Evolutionary conservation across 1,140 invertebrate genomes (phyloP).

Genomic region (Pseudomyrmex pallidus): DNA sequence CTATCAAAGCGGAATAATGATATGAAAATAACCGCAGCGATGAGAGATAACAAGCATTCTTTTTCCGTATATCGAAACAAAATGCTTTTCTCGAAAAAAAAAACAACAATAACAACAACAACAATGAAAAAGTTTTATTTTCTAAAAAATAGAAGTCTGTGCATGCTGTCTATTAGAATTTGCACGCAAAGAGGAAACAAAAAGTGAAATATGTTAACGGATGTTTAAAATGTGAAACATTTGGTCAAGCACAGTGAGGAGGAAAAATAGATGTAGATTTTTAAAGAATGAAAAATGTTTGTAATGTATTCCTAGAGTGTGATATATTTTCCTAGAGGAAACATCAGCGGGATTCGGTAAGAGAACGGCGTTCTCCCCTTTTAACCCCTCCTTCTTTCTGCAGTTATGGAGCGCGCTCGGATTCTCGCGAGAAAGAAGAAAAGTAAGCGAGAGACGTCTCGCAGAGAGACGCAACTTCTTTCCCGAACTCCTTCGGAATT

Average conservation of each 20-base stretch:
- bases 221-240: constrained; percentile 8
- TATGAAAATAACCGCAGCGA: neutral
- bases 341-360: neutral
- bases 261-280: neutral
- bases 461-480: constrained; percentile 30
- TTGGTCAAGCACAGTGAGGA: neutral
- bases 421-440: constrained; percentile 29
- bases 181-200: neutral
- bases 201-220: neutral
- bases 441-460: constrained; percentile 3
- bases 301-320: constrained; percentile 6
- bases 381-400: neutral
- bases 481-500: constrained; percentile 61
- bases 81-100: neutral
- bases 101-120: neutral
- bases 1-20: constrained; percentile 1
- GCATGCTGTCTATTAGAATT: too few relatives aligned
- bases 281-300: neutral
- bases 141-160: too few relatives aligned
- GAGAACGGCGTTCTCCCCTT: neutral
- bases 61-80: neutral
- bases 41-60: neutral
- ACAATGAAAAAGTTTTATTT: neutral
- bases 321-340: neutral
- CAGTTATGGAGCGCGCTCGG: neutral